Percentiles rank a stretch among this genome's conserved stretches.
Evolutionary conservation across 2,888 invertebrate genomes (phyloP).

Genomic region (Neoitamus cyanurus): DNA sequence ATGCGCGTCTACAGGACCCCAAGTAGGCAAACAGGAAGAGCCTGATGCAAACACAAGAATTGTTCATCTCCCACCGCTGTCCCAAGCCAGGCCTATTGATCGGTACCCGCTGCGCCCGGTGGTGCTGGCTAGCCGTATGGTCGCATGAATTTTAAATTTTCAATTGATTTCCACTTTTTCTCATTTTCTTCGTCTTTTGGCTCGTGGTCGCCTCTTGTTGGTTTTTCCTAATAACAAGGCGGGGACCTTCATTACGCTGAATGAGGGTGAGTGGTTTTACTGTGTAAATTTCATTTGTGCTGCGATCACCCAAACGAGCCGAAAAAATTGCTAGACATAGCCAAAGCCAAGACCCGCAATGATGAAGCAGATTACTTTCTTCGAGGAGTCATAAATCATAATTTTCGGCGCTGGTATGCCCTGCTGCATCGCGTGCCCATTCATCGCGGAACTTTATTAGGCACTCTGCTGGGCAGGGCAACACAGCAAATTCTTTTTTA

Average conservation of each 20-base stretch:
- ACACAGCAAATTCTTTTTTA: neutral
- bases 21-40: neutral
- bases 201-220: slow-evolving; percentile 39
- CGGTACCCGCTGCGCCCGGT: neutral
- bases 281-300: neutral
- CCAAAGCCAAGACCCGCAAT: neutral
- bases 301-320: neutral
- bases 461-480: neutral
- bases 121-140: neutral
- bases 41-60: neutral
- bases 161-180: slow-evolving; percentile 31
- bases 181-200: slow-evolving; percentile 8
- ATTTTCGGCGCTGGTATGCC: neutral
- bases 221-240: slow-evolving; percentile 43
- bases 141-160: slow-evolving; percentile 43
- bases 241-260: slow-evolving; percentile 26
- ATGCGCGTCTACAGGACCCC: neutral
- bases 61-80: neutral
- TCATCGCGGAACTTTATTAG: neutral
- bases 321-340: neutral
- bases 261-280: slow-evolving; percentile 36
- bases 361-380: slow-evolving; percentile 36
- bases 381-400: slow-evolving; percentile 12
- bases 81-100: neutral
- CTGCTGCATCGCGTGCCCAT: neutral